Conservation (phyloP, 2,888 invertebrate species). For the Cephus nigrinus region DNA sequence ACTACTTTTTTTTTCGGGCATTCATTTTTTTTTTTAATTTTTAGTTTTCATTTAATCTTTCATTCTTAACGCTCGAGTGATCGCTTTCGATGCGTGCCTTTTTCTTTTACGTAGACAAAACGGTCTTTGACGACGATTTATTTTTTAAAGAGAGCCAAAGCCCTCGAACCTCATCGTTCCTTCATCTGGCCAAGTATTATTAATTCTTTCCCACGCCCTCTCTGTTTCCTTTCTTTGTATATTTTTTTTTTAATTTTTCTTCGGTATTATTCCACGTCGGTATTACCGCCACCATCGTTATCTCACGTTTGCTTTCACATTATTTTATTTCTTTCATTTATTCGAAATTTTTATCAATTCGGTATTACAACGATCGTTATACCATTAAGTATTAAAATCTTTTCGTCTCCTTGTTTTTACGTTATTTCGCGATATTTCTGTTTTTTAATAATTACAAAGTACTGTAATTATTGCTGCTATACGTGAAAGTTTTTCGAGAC, state of each 20-base stretch:
- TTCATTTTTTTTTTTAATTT: constrained; percentile 22
- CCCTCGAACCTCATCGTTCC: neutral
- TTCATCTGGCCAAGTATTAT: neutral
- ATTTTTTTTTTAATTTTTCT: constrained; percentile 12
- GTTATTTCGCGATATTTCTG: no score
- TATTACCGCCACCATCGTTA: constrained; percentile 17
- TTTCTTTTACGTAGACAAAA: constrained; percentile 2
- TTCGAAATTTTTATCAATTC: neutral
- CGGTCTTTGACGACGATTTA: constrained; percentile 3
- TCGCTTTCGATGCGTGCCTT: neutral
- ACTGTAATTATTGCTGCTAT: neutral
- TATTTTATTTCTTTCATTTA: constrained; percentile 10
- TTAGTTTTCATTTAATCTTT: constrained; percentile 16
- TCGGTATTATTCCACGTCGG: constrained; percentile 18
- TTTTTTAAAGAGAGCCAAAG: constrained; percentile 1
- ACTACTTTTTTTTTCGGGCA: constrained; percentile 13
- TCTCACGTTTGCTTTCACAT: constrained; percentile 18
- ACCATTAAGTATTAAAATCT: neutral
- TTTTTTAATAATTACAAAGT: neutral
- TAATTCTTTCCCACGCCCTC: neutral
- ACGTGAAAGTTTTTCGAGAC: neutral
- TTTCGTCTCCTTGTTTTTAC: neutral
- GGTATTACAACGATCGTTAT: neutral
- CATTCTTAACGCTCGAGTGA: constrained; percentile 4
- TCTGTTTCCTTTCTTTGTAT: neutral